Base-by-base conservation (phyloP, 2,797 vertebrate species). In the Onychomys torridus region DNA sequence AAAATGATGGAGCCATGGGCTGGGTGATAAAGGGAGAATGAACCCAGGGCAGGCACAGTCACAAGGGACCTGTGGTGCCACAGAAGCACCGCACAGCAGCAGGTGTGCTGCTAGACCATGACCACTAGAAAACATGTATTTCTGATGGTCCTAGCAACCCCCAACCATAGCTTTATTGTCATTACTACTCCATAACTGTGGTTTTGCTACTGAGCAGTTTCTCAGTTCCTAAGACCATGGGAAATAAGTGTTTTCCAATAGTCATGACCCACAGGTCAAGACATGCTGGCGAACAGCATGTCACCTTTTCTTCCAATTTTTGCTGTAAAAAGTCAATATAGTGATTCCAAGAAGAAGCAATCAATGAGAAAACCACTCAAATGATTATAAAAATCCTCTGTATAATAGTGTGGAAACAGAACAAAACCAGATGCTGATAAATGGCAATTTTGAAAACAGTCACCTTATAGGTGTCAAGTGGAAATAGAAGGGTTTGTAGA, bases 311-410 rank as follows among this genome's bases (percentile, higher is more conserved):
- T 61, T 94, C 14, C 40, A 83, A 76, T 6, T 55, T 79, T n/a
- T 49, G 25, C 27, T 37, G 21, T 25, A 91, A 43, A 89, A 79
- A 27, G 52, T 40, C 76, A 87, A 63, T 29, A 43, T 52, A 97
- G n/a, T 34, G 25, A 88, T 12, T 83, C 89, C 34, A 83, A 91
- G 29, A 43, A 94, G 87, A 88, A 91, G 9, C 77, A 81, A 59
- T 4, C 19, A 65, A 67, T 37, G 32, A 73, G 55, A 46, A 89
- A 61, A 65, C 61, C 13, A 71, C 63, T 67, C 43, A 5, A 69
- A 78, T 21, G 10, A 57, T 37, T 88, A 65, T 5, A 57, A 89
- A 89, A 85, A 83, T 49, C 69, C 46, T 52, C 79, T 0, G 2
- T 5, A 5, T 10, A 25, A 81, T 29, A 57, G 29, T 29, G 11